These are phyloP conservation scores for Tarsius wallacei DNA, from an alignment of 2,797 vertebrate species.

Conservation along the genomic window DNA sequence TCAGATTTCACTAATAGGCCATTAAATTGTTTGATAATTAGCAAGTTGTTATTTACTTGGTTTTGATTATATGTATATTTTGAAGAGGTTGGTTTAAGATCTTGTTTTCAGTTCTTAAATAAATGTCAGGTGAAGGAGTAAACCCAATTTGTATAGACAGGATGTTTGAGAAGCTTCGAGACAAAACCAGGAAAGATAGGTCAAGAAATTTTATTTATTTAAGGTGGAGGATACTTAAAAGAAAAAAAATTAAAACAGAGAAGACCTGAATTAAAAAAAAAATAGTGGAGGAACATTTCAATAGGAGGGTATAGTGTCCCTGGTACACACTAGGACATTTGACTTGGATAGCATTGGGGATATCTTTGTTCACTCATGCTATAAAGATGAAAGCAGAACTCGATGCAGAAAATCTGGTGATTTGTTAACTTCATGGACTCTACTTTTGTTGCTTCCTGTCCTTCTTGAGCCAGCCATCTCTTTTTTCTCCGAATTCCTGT, in stretches of 20 bases:
- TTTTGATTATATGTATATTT: background rate
- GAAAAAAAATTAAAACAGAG: background rate
- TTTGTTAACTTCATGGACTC: background rate
- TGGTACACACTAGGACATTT: background rate
- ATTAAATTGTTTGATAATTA: constrained; percentile 8
- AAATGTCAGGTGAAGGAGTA: background rate
- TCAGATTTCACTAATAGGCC: background rate
- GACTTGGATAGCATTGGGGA: background rate
- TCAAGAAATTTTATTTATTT: background rate
- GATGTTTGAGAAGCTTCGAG: background rate
- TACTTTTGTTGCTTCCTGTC: background rate
- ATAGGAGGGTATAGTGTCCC: background rate
- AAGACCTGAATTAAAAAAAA: background rate
- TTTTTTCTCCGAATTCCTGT: background rate
- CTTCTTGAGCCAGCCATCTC: background rate
- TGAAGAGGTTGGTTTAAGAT: background rate
- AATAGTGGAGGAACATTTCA: background rate
- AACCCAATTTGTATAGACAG: background rate
- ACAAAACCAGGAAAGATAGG: background rate
- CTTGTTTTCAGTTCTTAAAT: constrained; percentile 2
- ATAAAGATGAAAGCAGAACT: background rate
- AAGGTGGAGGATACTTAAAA: background rate
- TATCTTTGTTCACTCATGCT: background rate
- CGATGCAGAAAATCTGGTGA: background rate
- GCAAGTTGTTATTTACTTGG: background rate